Evolutionary conservation across 1,140 invertebrate species (phyloP).

Genomic region (Ditylenchus dipsaci): DNA sequence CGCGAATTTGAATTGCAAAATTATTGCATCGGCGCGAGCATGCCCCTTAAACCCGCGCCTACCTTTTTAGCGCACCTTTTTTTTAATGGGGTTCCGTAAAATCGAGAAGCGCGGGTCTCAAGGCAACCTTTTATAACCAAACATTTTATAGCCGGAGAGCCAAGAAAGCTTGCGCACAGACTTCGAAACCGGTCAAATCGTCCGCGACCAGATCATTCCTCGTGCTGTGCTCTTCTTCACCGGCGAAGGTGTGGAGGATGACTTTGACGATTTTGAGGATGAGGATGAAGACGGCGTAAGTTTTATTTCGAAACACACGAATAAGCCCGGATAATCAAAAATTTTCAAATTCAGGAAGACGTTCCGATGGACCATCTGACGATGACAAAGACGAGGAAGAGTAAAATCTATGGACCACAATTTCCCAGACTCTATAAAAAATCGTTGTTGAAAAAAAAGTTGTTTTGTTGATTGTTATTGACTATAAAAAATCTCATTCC

Average conservation of each 20-base stretch:
- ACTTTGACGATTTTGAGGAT: slow-evolving; percentile 42
- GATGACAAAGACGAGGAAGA: slow-evolving; percentile 30
- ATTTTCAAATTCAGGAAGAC: slow-evolving; percentile 16
- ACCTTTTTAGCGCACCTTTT: neutral
- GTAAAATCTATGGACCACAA: slow-evolving; percentile 11
- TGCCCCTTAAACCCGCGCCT: too few species aligned
- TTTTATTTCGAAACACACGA: neutral
- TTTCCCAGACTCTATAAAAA: neutral
- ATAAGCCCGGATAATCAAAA: neutral
- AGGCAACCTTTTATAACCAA: too few species aligned
- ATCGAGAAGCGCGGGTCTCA: too few species aligned
- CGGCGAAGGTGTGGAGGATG: slow-evolving; percentile 56
- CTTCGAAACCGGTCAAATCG: slow-evolving; percentile 64
- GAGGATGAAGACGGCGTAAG: slow-evolving; percentile 34
- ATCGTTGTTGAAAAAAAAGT: too few species aligned
- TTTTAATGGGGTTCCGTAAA: slow-evolving; percentile 6
- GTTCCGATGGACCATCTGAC: slow-evolving; percentile 25
- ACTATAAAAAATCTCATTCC: neutral
- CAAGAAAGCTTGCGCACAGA: slow-evolving; percentile 59
- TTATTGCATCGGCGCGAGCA: too few species aligned
- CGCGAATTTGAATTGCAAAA: too few species aligned
- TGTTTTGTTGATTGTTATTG: slow-evolving; percentile 12
- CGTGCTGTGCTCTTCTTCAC: slow-evolving; percentile 63
- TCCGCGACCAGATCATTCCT: slow-evolving; percentile 59
- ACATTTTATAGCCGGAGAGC: slow-evolving; percentile 26